phyloP scores from a whole-genome alignment of 2,113 vertebrate genomes.

The Sinocyclocheilus rhinocerous region DNA sequence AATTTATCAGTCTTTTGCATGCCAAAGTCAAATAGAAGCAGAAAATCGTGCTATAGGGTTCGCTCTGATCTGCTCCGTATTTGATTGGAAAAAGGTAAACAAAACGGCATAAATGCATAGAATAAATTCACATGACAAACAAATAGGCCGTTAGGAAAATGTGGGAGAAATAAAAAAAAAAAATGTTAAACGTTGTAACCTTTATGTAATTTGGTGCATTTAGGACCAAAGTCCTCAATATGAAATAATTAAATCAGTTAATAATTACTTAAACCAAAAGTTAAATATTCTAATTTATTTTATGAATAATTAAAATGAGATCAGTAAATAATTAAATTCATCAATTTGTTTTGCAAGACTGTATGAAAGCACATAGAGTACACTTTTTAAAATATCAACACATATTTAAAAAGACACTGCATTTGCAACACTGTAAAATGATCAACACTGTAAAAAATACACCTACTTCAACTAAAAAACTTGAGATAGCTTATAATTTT shows the following conservation, averaged over 20 bases:
- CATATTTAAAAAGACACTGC: no score
- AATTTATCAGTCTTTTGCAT: no score
- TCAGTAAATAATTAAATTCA: no score
- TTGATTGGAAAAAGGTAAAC: not conserved
- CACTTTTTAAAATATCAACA: no score
- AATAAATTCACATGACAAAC: no score
- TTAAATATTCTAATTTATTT: not conserved
- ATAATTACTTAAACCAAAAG: not conserved
- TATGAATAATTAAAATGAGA: not conserved
- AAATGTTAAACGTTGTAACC: not conserved
- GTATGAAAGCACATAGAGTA: not conserved
- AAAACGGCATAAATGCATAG: not conserved
- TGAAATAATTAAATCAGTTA: not conserved
- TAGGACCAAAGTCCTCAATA: not conserved
- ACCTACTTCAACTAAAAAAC: no score
- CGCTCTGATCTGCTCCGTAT: not conserved
- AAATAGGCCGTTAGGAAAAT: not conserved
- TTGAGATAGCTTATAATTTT: no score
- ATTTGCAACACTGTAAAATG: not conserved
- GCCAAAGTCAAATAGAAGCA: no score
- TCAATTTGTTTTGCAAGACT: not conserved
- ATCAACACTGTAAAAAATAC: no score
- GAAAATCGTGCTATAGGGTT: no score
- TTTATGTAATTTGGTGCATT: no score
- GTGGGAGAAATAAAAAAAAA: no score